Base-by-base conservation (phyloP, 1,140 invertebrate species). In the Ctenoplectra terminalis region DNA sequence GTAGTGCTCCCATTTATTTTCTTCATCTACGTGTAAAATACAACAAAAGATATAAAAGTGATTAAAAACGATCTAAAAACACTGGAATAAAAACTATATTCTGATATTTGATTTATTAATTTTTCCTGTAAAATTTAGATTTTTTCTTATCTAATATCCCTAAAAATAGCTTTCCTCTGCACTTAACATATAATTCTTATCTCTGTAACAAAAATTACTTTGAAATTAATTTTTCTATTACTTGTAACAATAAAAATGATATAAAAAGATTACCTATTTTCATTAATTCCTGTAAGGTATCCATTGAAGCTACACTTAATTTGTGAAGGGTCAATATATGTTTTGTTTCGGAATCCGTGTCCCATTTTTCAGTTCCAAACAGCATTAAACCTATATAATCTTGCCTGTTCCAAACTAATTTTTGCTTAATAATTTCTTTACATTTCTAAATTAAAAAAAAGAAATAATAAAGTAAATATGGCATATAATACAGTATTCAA, bases 321-420 rank as follows among this genome's bases (percentile, higher is more conserved):
- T 84, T 78, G 6, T 88, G 79, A 4, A 88, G 26, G 29, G 71
- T 84, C 2, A 71, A 48, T 71, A 88, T 71, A 15, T 89, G 48
- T 63, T 84, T 78, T n/a, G 64, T 86, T 43, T 84, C 46, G 20
- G 69, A 69, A 15, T 83, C 52, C 13, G 23, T 8, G 23, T 90
- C 81, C 3, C 48, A 85, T 6, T 85, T 46, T 26, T 82, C 67
- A 1, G 72, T 90, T 11, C 77, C 87, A 72, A 90, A 90, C 6
- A 91, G 48, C 5, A 88, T 76, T 17, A 91, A 48, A 40, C 88
- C 87, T 85, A 91, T 87, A 84, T 84, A 90, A 83, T 91, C 90
- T 54, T 84, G 64, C 61, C 52, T 85, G 43, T 86, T 89, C 76
- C 72, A 85, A 9, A 70, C 63, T n/a, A 90, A 64, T 50, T 90